A percentile compares a stretch with the other conserved stretches of the same genome.
phyloP scores from a whole-genome alignment of 1,140 invertebrate species.

The Lithobius niger region DNA sequence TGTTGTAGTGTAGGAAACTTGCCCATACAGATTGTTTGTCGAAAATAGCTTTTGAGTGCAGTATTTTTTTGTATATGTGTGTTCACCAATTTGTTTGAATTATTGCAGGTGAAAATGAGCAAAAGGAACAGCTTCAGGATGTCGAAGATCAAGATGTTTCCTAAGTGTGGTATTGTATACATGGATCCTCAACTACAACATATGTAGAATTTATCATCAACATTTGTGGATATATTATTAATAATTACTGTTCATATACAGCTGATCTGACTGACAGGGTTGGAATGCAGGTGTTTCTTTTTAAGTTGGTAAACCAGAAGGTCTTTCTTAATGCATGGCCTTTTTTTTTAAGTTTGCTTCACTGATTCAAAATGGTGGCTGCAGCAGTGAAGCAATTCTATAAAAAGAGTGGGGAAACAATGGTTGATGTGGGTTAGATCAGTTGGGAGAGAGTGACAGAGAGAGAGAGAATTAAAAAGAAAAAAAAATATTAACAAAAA shows the following conservation, averaged over 20 bases:
- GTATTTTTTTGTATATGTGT: not conserved
- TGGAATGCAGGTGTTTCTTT: slow-evolving; percentile 2
- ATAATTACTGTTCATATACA: slow-evolving; percentile 11
- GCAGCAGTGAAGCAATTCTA: too few relatives aligned
- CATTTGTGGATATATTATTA: slow-evolving; percentile 12
- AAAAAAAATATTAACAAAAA: too few relatives aligned
- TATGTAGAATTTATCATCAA: slow-evolving; percentile 12
- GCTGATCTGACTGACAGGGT: slow-evolving; percentile 10
- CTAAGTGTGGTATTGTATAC: slow-evolving; percentile 19
- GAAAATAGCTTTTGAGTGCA: too few relatives aligned
- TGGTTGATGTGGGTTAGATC: too few relatives aligned
- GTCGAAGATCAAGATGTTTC: slow-evolving; percentile 60
- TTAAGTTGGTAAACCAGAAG: not conserved
- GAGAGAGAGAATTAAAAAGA: too few relatives aligned
- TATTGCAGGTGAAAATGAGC: slow-evolving; percentile 62
- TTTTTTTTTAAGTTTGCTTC: too few relatives aligned
- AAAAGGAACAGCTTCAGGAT: slow-evolving; percentile 76
- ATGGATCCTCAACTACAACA: not conserved
- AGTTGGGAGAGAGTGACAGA: too few relatives aligned
- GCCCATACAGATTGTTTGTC: too few relatives aligned
- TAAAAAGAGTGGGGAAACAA: too few relatives aligned
- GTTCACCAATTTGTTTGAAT: not conserved
- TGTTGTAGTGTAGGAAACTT: too few relatives aligned
- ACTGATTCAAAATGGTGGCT: too few relatives aligned
- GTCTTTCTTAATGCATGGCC: too few relatives aligned